These are phyloP conservation scores for Tiliacea aurago DNA, from an alignment of 2,888 invertebrate species.

Conservation along the genomic window DNA sequence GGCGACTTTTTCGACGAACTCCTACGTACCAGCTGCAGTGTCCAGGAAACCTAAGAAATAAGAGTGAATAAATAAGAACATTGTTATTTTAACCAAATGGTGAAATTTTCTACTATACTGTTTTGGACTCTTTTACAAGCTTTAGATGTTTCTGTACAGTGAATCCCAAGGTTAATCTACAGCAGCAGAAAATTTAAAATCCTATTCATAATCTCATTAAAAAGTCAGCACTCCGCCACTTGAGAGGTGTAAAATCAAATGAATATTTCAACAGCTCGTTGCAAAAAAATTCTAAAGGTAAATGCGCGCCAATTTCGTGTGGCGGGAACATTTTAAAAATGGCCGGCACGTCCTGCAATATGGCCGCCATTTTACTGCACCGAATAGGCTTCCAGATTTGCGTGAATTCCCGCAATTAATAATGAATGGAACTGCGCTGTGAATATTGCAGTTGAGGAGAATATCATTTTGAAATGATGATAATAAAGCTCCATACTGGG, in stretches of 20 bases:
- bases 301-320: slow-evolving; percentile 51
- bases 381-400: slow-evolving; percentile 44
- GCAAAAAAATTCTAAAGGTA: slow-evolving; percentile 53
- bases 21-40: not conserved
- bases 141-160: not conserved
- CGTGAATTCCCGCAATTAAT: slow-evolving; percentile 42
- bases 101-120: not conserved
- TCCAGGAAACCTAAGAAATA: not conserved
- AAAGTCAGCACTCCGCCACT: slow-evolving; percentile 21
- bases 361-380: slow-evolving; percentile 53
- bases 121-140: no score
- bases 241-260: slow-evolving; percentile 39
- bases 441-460: slow-evolving; percentile 2
- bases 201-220: slow-evolving; percentile 19
- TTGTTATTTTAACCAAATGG: not conserved
- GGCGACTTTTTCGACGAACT: not conserved
- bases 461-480: not conserved
- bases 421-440: slow-evolving; percentile 24
- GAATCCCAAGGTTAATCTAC: not conserved
- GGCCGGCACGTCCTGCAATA: no score
- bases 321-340: slow-evolving; percentile 57
- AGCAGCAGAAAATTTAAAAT: slow-evolving; percentile 2
- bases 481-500: not conserved
- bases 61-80: not conserved
- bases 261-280: slow-evolving; percentile 54